Evolutionary conservation across 2,888 invertebrate genomes (phyloP).

Genomic region (Drosophila vallismaia): DNA sequence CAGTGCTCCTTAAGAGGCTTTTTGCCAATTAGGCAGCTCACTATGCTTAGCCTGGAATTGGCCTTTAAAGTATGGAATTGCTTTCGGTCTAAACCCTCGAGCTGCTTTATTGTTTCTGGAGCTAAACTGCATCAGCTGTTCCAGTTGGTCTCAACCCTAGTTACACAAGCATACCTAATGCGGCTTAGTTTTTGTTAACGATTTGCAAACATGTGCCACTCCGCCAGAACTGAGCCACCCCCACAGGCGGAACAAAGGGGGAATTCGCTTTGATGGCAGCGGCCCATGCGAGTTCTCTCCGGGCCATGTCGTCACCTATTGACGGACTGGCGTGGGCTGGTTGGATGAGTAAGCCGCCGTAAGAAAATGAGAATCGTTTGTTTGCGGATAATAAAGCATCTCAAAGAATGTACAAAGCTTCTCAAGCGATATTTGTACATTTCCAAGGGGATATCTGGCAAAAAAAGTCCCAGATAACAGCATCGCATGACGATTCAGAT

Average conservation of each 20-base stretch:
- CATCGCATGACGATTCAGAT: conserved; percentile 18
- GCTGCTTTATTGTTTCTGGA: conserved; percentile 46
- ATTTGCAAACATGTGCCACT: conserved; percentile 64
- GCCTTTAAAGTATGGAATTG: conserved; percentile 55
- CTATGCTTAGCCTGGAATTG: conserved; percentile 33
- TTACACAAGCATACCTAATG: conserved; percentile 59
- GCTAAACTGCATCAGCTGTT: conserved; percentile 49
- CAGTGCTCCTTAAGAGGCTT: conserved; percentile 57
- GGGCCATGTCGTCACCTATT: conserved; percentile 49
- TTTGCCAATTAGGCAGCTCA: conserved; percentile 70
- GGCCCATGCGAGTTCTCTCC: conserved; percentile 32
- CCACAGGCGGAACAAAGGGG: conserved; percentile 40
- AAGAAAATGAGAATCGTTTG: conserved; percentile 55
- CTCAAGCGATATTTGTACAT: neutral
- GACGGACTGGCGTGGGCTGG: conserved; percentile 36
- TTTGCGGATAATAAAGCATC: conserved; percentile 40
- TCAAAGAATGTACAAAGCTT: conserved; percentile 19
- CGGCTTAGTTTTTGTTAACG: conserved; percentile 74
- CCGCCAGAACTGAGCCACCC: conserved; percentile 18
- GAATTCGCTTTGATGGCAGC: conserved; percentile 61
- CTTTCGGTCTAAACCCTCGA: conserved; percentile 49
- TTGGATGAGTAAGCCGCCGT: conserved; percentile 48
- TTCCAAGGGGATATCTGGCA: conserved; percentile 19
- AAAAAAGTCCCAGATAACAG: conserved; percentile 5
- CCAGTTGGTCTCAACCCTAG: conserved; percentile 15